Conservation (phyloP, 2,888 invertebrate genomes). For the Andrena bicolor region DNA sequence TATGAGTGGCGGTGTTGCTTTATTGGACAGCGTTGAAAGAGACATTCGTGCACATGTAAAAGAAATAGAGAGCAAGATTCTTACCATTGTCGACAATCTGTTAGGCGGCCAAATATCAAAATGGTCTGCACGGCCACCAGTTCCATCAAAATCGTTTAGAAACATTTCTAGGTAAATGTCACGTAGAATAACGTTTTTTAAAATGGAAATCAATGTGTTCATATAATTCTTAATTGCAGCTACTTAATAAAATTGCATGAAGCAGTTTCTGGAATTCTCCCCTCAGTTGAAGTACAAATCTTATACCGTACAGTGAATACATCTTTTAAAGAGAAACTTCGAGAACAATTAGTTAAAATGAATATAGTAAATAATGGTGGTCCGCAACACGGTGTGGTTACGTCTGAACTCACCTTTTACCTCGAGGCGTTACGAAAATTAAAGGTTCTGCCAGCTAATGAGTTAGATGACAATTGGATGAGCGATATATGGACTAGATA, state of each 20-base stretch:
- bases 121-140: constrained; percentile 98
- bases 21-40: constrained; percentile 90
- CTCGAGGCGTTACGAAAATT: constrained; percentile 93
- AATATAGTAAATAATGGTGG: constrained; percentile 98
- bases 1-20: constrained; percentile 80
- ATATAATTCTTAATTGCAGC: constrained; percentile 83
- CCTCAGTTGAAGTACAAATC: constrained; percentile 91
- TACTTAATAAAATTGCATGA: constrained; percentile 97
- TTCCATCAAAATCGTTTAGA: constrained; percentile 96
- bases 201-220: background rate
- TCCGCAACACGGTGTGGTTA: constrained; percentile 97
- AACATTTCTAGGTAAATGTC: constrained; percentile 89
- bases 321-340: constrained; percentile 94
- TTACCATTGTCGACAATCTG: constrained; percentile 95
- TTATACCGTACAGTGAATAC: constrained; percentile 93
- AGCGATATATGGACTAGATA: constrained; percentile 93
- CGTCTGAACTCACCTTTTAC: constrained; percentile 96
- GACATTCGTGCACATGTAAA: constrained; percentile 95
- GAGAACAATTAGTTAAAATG: constrained; percentile 93
- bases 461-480: constrained; percentile 91
- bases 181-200: background rate
- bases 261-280: constrained; percentile 94
- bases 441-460: constrained; percentile 91
- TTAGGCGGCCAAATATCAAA: constrained; percentile 92
- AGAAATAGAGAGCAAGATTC: constrained; percentile 96